Evolutionary conservation across 1,140 invertebrate genomes (phyloP).

Genomic region (Thaumatotibia leucotreta): DNA sequence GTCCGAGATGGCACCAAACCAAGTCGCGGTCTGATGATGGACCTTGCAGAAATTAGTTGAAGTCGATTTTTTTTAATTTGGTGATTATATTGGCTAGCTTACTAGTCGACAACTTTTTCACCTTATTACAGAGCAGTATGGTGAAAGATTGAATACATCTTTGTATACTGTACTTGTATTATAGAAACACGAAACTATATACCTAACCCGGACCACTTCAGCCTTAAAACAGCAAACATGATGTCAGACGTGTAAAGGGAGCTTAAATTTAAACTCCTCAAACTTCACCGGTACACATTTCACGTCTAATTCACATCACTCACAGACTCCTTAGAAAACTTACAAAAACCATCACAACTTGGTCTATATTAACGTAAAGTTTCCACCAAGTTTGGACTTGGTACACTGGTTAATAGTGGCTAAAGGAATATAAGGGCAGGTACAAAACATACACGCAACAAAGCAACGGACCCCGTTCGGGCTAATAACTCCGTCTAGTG

Average conservation of each 20-base stretch:
- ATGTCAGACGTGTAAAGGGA: neutral
- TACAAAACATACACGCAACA: constrained; percentile 5
- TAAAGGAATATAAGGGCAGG: neutral
- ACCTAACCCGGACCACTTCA: neutral
- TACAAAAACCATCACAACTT: too few relatives aligned
- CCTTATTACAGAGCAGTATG: neutral
- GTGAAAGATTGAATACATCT: neutral
- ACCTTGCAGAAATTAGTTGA: too few relatives aligned
- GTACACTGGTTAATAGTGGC: too few relatives aligned
- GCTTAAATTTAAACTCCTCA: constrained; percentile 12
- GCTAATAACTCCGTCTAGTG: constrained; percentile 4
- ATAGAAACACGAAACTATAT: neutral
- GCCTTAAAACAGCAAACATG: constrained; percentile 3
- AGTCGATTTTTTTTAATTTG: neutral
- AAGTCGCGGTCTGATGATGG: too few relatives aligned
- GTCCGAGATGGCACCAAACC: too few relatives aligned
- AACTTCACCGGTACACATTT: constrained; percentile 4
- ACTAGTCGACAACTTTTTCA: neutral
- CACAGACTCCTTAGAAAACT: too few relatives aligned
- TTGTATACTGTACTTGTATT: too few relatives aligned
- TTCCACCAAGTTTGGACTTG: too few relatives aligned
- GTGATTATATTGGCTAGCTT: neutral
- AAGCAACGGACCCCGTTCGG: constrained; percentile 6
- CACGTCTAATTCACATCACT: neutral
- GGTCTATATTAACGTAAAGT: too few relatives aligned